Percentiles rank a stretch among this genome's conserved stretches.
These are phyloP conservation scores for Zaprionus bogoriensis DNA, from an alignment of 2,888 invertebrate genomes.

Conservation along the genomic window DNA sequence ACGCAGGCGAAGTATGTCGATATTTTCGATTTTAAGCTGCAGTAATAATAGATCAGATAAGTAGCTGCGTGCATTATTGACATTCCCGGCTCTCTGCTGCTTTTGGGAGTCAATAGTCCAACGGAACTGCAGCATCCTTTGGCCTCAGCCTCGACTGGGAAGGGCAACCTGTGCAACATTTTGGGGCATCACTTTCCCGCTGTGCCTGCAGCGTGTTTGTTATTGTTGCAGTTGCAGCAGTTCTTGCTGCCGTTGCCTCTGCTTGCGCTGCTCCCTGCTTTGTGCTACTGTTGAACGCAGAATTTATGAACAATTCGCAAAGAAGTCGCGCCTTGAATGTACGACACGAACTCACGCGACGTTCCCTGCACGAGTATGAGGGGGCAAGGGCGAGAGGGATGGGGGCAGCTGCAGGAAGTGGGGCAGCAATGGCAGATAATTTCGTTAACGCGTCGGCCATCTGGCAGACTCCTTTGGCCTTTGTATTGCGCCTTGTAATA, in stretches of 20 bases:
- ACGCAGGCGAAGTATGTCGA: no score
- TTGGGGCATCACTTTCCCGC: conserved; percentile 32
- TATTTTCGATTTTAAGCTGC: no score
- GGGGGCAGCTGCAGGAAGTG: neutral
- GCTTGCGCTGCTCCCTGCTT: conserved; percentile 23
- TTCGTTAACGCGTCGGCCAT: conserved; percentile 69
- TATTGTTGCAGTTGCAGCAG: neutral
- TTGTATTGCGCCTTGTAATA: conserved; percentile 75
- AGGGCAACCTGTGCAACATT: conserved; percentile 1
- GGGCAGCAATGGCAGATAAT: conserved; percentile 63
- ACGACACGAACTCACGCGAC: conserved; percentile 77
- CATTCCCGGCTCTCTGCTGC: no score
- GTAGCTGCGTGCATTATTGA: no score
- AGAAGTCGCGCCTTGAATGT: conserved; percentile 76
- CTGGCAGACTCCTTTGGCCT: conserved; percentile 48
- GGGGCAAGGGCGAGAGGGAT: neutral
- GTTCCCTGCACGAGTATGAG: conserved; percentile 25
- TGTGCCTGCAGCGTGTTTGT: conserved; percentile 51
- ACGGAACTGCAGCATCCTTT: conserved; percentile 21
- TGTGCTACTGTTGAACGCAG: conserved; percentile 75
- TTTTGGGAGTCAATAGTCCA: no score
- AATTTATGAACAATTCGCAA: conserved; percentile 78
- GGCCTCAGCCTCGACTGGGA: no score
- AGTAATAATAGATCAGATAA: no score
- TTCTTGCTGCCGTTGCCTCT: neutral